These are phyloP conservation scores for Erynnis tages DNA, from an alignment of 2,888 invertebrate species.

Conservation along the genomic window DNA sequence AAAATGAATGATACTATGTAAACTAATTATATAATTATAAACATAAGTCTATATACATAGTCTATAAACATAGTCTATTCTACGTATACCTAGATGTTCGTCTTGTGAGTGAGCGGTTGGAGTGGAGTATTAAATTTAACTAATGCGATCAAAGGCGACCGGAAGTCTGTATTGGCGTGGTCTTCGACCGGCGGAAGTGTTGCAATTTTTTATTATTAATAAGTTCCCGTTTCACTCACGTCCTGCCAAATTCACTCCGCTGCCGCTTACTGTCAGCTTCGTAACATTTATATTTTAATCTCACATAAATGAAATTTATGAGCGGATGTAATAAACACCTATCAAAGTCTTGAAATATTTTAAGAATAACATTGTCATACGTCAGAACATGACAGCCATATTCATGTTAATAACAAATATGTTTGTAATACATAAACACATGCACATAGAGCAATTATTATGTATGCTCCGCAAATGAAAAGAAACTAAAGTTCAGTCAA, in stretches of 20 bases:
- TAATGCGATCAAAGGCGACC: slow-evolving; percentile 66
- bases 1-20: no score
- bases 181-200: slow-evolving; percentile 67
- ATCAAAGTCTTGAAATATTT: no score
- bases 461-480: no score
- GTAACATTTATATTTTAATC: neutral
- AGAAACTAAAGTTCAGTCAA: no score
- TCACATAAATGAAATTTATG: neutral
- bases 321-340: neutral
- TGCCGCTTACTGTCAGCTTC: slow-evolving; percentile 2
- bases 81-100: neutral
- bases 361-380: no score
- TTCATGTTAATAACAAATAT: no score
- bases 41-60: no score
- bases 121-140: slow-evolving; percentile 46
- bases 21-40: no score
- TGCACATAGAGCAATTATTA: no score
- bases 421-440: no score
- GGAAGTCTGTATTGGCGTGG: slow-evolving; percentile 60
- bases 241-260: slow-evolving; percentile 59
- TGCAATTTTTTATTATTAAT: slow-evolving; percentile 76
- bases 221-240: slow-evolving; percentile 73
- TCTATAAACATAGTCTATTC: neutral
- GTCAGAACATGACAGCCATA: no score
- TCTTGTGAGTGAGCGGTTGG: slow-evolving; percentile 28